Base-by-base conservation (phyloP, 2,797 vertebrate genomes). In the Siniperca undulata region DNA sequence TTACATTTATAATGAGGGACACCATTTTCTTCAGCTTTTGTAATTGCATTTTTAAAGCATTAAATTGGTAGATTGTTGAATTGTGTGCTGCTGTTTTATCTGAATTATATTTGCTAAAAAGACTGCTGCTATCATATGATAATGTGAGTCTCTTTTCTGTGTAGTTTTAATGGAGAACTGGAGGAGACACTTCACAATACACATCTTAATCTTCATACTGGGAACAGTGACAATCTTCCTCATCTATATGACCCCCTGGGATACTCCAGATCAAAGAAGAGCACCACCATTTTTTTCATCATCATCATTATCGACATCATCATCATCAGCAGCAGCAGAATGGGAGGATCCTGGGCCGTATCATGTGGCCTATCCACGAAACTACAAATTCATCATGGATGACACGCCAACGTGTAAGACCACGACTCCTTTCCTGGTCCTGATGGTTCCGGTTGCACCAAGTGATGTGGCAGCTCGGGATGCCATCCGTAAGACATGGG, bases 401-500 rank as follows among this genome's bases (percentile, higher is more conserved):
- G 85, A 94, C 48, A 92, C 93, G 0, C 67, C 83, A 0, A 94
- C 90, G 12, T 96, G 94, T 46, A 40, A 20, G 19, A 13, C 3
- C 0, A 11, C 2, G 7, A 1, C 52, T 2, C 96, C 95, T 0
- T 96, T 97, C 88, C 81, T 96, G 83, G 78, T 96, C 53, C 67
- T 97, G 34, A 79, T 97, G 74, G 94, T 97, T 19, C 93, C 77
- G 0, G 68, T 93, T 3, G 42, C 81, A 0, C 92, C 95, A 0
- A 0, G 9, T 0, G 53, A 95, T 17, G 0, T 34, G 0, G 30
- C 3, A 0, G 70, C 42, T 0, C 79, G 96, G 0, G 4, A 90
- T 0, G 74, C 74, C 70, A 94, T 97, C 75, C 92, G 96, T 24
- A 79, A 62, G 12, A 97, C 95, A 0, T 97, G 97, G 97, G 97